Conservation (phyloP, 2,113 vertebrate species). For the Microtus oregoni region DNA sequence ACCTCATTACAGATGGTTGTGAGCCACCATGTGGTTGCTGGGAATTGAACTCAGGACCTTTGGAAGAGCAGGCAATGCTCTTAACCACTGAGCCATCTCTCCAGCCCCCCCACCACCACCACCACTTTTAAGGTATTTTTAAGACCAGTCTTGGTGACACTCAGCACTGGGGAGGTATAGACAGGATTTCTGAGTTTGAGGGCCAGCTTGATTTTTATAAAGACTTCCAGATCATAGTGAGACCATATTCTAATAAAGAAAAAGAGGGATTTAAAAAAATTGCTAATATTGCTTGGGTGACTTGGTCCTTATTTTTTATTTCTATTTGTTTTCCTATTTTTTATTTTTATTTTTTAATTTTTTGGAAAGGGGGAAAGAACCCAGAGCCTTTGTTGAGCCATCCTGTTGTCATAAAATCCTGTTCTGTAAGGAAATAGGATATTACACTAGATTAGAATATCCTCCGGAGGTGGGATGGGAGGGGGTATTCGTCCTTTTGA, state of each 20-base stretch:
- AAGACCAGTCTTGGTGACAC: not conserved
- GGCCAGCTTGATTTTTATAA: not conserved
- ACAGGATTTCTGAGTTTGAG: not conserved
- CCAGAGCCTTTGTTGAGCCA: not conserved
- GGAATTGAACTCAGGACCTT: no score
- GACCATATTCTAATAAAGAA: not conserved
- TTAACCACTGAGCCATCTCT: no score
- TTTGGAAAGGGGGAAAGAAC: not conserved
- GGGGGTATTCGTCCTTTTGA: not conserved
- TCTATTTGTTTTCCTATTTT: not conserved
- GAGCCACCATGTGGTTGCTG: no score
- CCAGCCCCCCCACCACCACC: no score
- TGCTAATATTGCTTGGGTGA: not conserved
- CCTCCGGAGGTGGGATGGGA: not conserved
- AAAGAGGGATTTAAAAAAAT: not conserved
- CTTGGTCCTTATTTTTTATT: not conserved
- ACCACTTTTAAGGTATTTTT: not conserved
- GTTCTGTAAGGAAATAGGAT: not conserved
- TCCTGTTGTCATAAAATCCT: not conserved
- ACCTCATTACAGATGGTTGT: no score
- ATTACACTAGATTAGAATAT: conserved; percentile 9
- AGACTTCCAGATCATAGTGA: not conserved
- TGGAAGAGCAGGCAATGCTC: no score
- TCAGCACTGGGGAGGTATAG: not conserved
- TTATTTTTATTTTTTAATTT: not conserved